Conservation (phyloP, 2,113 vertebrate species). For the Lanius ludovicianus region DNA sequence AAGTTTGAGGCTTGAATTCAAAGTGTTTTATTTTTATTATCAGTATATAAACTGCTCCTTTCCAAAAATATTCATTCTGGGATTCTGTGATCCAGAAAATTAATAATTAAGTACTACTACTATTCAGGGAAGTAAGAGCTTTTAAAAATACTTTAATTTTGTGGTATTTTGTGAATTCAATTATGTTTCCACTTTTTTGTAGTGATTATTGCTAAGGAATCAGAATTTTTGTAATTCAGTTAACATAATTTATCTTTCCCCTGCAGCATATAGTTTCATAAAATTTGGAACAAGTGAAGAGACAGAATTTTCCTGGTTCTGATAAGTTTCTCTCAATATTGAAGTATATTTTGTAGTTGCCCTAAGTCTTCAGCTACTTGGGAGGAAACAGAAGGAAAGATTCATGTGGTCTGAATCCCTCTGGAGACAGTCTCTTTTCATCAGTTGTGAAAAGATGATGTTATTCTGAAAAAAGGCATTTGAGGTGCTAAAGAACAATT, state of each 20-base stretch:
- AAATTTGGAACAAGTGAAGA: not conserved
- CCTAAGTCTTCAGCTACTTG: not conserved
- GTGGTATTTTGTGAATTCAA: not conserved
- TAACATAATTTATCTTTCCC: not conserved
- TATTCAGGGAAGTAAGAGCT: not conserved
- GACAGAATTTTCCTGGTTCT: not conserved
- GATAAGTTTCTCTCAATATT: not conserved
- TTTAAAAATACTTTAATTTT: not conserved
- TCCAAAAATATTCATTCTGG: not conserved
- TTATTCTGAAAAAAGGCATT: not conserved
- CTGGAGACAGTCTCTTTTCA: not conserved
- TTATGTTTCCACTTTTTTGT: not conserved
- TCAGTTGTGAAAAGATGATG: fast-evolving
- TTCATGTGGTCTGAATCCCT: not conserved
- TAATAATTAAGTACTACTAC: not conserved
- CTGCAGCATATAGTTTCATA: not conserved
- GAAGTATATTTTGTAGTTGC: not conserved
- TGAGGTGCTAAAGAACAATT: not conserved
- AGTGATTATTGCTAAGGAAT: not conserved
- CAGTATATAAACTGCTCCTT: not conserved
- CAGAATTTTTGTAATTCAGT: not conserved
- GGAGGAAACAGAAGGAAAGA: not conserved
- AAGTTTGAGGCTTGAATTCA: not conserved
- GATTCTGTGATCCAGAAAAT: not conserved
- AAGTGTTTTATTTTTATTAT: not conserved